phyloP scores from a whole-genome alignment of 2,113 vertebrate genomes.

The Halichoerus grypus region DNA sequence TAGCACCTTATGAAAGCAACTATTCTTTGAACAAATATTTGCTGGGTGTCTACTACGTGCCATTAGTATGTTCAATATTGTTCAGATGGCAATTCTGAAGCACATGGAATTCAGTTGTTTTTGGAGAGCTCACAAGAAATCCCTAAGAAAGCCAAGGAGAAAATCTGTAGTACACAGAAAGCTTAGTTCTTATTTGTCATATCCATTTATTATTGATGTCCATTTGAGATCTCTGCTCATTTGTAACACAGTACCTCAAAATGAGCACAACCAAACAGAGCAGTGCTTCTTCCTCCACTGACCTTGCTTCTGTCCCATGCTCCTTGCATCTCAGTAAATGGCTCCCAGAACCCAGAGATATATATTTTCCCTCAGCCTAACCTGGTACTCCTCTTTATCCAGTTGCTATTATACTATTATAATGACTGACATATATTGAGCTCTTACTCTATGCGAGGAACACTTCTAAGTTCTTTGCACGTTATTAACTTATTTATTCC shows the following conservation, averaged over 20 bases:
- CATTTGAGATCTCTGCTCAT: not conserved
- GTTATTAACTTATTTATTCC: not conserved
- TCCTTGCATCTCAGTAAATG: not conserved
- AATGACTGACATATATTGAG: not conserved
- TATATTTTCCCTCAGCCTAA: not conserved
- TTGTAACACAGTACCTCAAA: not conserved
- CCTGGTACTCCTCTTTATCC: not conserved
- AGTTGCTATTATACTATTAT: not conserved
- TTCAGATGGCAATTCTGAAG: constrained; percentile 5
- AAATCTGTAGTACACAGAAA: not conserved
- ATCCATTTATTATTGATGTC: not conserved
- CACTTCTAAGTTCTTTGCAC: not conserved
- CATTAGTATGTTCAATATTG: not conserved
- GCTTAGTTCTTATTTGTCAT: not conserved
- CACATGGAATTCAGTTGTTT: not conserved
- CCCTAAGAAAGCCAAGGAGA: not conserved
- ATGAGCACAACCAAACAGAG: not conserved
- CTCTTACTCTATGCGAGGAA: not conserved
- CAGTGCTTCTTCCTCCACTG: not conserved
- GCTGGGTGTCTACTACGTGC: not conserved
- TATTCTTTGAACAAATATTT: constrained; percentile 17
- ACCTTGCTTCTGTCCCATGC: not conserved
- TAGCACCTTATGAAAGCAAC: not conserved
- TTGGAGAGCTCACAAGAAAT: not conserved
- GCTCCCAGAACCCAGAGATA: not conserved